Evolutionary conservation across 2,797 vertebrate genomes (phyloP).

Genomic region (Psittacula derbiana): DNA sequence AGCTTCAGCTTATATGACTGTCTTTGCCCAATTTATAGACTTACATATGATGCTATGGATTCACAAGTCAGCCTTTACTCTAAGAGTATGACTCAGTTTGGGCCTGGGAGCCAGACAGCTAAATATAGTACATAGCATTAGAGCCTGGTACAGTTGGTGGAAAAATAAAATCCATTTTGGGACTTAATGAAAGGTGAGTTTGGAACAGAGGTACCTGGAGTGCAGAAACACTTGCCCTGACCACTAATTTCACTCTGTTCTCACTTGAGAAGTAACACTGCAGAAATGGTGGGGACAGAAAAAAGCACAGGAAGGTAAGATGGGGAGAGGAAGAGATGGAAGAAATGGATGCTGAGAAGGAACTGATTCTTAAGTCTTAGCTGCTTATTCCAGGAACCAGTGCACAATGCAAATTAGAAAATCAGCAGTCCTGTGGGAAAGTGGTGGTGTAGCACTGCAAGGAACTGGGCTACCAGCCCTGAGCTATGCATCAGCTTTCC

Average conservation of each 20-base stretch:
- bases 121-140: constrained; percentile 1
- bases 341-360: not conserved
- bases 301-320: not conserved
- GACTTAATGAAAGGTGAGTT: not conserved
- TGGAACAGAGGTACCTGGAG: not conserved
- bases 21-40: not conserved
- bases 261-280: not conserved
- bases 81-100: constrained; percentile 7
- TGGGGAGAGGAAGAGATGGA: not conserved
- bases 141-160: not conserved
- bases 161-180: not conserved
- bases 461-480: not conserved
- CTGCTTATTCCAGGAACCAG: not conserved
- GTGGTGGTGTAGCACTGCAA: not conserved
- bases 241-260: not conserved
- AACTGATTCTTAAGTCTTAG: not conserved
- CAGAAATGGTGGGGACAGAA: not conserved
- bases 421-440: not conserved
- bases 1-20: not conserved
- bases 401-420: not conserved
- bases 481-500: not conserved
- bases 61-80: not conserved
- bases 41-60: not conserved
- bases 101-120: not conserved
- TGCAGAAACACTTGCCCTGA: not conserved